Percentiles rank a stretch among this genome's conserved stretches.
phyloP scores from a whole-genome alignment of 2,888 invertebrate species.

The Drepana falcataria region DNA sequence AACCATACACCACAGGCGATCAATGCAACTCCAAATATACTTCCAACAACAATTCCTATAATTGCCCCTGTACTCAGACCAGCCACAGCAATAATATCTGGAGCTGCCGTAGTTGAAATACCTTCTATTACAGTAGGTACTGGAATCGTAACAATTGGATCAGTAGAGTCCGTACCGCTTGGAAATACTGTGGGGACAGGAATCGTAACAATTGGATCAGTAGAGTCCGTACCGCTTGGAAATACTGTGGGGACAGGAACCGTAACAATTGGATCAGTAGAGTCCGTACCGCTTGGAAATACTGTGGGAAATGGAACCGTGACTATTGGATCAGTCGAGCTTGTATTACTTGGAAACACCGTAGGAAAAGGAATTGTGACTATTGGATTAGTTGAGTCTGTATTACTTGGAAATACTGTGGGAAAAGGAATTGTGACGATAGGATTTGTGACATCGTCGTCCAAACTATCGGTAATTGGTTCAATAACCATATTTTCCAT shows the following conservation, averaged over 20 bases:
- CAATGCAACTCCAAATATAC: neutral
- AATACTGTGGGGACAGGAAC: conserved; percentile 2
- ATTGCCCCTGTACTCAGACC: neutral
- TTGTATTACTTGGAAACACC: neutral
- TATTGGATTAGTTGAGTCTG: neutral
- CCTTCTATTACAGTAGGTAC: conserved; percentile 3
- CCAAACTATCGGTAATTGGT: too few relatives aligned
- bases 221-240: neutral
- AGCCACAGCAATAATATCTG: neutral
- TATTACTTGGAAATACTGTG: neutral
- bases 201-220: conserved; percentile 5
- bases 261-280: conserved; percentile 2
- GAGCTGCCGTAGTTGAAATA: neutral
- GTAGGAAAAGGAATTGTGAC: neutral
- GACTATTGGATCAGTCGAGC: neutral
- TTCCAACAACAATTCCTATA: neutral
- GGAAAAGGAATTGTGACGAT: neutral
- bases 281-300: neutral
- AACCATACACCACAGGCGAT: neutral
- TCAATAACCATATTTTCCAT: too few relatives aligned
- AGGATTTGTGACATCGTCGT: too few relatives aligned
- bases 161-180: neutral
- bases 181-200: conserved; percentile 5
- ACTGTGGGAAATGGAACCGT: conserved; percentile 2
- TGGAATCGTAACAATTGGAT: conserved; percentile 3